Percentiles rank a stretch among this genome's conserved stretches.
These are phyloP conservation scores for Gorsachius magnificus DNA, from an alignment of 2,797 vertebrate genomes.

Conservation along the genomic window DNA sequence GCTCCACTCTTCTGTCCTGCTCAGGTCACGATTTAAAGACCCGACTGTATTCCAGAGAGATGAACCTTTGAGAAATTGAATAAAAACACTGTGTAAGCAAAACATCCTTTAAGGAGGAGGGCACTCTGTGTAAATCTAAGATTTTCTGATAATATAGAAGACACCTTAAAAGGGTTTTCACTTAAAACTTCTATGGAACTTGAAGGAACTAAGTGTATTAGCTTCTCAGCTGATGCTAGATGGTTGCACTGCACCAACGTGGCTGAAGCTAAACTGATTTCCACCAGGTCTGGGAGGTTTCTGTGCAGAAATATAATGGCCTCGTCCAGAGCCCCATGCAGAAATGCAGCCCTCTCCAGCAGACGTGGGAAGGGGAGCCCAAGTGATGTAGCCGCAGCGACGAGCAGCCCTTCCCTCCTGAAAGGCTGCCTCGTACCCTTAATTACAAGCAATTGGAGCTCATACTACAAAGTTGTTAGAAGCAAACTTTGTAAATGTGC, in stretches of 20 bases:
- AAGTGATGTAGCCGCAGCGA: fast-evolving
- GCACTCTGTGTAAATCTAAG: not conserved
- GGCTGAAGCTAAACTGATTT: not conserved
- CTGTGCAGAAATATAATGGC: no score
- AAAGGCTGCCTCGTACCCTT: not conserved
- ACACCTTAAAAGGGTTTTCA: no score
- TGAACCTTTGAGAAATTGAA: not conserved
- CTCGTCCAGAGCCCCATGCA: fast-evolving
- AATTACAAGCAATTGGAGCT: not conserved
- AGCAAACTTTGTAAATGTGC: conserved; percentile 62
- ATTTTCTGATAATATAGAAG: not conserved
- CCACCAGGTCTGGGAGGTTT: not conserved
- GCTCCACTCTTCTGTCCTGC: not conserved
- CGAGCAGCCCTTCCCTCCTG: not conserved
- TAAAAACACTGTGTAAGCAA: not conserved
- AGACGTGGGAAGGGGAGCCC: not conserved
- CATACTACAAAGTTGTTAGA: conserved; percentile 32
- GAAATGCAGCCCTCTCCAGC: not conserved
- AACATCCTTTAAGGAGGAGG: not conserved
- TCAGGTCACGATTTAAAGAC: not conserved
- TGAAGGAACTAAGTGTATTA: not conserved
- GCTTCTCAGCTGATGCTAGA: not conserved
- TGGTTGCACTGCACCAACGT: not conserved
- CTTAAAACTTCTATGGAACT: not conserved
- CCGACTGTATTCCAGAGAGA: not conserved